Evolutionary conservation across 2,113 vertebrate genomes (phyloP).

Genomic region (Spilogale gracilis): DNA sequence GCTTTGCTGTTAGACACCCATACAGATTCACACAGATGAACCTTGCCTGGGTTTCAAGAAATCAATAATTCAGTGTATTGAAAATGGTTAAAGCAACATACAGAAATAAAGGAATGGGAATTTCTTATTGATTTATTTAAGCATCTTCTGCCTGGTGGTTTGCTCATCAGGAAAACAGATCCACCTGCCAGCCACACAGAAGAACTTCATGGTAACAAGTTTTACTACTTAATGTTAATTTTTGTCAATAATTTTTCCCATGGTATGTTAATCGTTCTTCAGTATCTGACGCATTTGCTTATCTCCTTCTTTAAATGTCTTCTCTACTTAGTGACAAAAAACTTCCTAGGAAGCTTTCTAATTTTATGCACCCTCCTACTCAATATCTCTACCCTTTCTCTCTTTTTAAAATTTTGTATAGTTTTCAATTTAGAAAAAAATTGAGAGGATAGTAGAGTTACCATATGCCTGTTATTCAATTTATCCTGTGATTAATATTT

Average conservation of each 20-base stretch:
- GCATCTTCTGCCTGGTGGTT: background rate
- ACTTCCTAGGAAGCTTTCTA: background rate
- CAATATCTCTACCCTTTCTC: too few relatives aligned
- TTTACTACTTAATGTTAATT: background rate
- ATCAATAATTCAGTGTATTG: conserved; percentile 39
- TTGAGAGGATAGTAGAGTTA: background rate
- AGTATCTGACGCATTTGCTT: background rate
- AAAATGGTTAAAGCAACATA: conserved; percentile 63
- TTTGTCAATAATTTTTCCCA: background rate
- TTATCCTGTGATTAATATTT: background rate
- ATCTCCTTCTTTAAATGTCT: background rate
- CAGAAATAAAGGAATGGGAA: conserved; percentile 9
- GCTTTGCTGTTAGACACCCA: conserved; percentile 36
- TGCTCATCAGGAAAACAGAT: background rate
- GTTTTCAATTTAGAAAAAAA: background rate
- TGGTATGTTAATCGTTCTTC: background rate
- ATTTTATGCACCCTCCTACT: background rate
- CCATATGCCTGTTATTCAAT: background rate
- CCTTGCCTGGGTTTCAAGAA: conserved; percentile 25
- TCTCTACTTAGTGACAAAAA: background rate
- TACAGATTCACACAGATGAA: conserved; percentile 32
- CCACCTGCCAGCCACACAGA: background rate
- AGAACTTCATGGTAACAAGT: background rate
- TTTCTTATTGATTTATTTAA: conserved; percentile 62
- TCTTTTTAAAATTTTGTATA: background rate